phyloP scores from a whole-genome alignment of 2,113 vertebrate genomes.

The Cololabis saira region DNA sequence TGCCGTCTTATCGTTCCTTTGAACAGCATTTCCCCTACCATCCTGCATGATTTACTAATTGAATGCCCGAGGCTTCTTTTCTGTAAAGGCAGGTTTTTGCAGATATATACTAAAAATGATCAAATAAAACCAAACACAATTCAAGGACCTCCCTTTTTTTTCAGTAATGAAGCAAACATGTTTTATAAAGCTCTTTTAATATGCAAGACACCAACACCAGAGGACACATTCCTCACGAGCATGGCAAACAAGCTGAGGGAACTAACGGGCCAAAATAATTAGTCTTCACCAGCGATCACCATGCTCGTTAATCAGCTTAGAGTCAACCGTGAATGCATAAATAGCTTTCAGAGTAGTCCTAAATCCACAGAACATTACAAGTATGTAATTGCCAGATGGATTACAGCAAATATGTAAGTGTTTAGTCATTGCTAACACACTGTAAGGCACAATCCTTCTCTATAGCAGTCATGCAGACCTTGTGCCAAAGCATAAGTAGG shows the following conservation, averaged over 20 bases:
- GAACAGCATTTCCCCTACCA: constrained; percentile 20
- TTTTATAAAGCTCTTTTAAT: constrained; percentile 50
- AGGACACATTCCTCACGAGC: constrained; percentile 45
- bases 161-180: constrained; percentile 23
- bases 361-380: constrained; percentile 49
- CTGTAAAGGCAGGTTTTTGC: constrained; percentile 9
- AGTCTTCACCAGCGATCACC: constrained; percentile 61
- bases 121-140: constrained; percentile 27
- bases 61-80: constrained; percentile 11
- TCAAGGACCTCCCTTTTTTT: constrained; percentile 13
- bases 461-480: constrained; percentile 16
- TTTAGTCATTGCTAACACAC: constrained; percentile 18
- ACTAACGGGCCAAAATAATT: constrained; percentile 66
- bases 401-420: constrained; percentile 43
- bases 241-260: constrained; percentile 46
- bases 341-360: constrained; percentile 47
- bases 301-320: constrained; percentile 64
- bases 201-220: constrained; percentile 35
- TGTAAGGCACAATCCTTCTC: constrained; percentile 23
- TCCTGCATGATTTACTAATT: constrained; percentile 23
- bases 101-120: constrained; percentile 24
- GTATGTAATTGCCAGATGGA: constrained; percentile 51
- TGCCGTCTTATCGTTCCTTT: constrained; percentile 27
- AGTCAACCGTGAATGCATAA: constrained; percentile 59
- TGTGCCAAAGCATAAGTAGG: neutral